Base-by-base conservation (phyloP, 2,113 vertebrate genomes). In the Callaeas wilsoni region DNA sequence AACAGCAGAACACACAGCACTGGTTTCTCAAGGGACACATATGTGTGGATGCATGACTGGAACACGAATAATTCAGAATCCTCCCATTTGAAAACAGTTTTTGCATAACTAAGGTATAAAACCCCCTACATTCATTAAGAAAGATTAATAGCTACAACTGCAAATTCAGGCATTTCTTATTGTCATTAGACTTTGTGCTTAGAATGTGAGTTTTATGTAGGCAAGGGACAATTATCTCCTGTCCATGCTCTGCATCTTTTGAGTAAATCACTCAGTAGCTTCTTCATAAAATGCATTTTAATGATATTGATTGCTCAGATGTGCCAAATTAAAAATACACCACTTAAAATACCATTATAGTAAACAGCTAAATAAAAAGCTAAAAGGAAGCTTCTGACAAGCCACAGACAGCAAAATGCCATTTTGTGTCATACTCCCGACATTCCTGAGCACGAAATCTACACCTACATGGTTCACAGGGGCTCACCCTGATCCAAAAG, bases 51-150 rank as follows among this genome's bases (percentile, higher is more conserved):
- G 93, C 86, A 93, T 90, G 92, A 94, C 85, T 94, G 82, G 52
- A 69, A 81, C 57, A 98, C 97, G 91, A 98, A 98, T 98, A 97
- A 98, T 98, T 97, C 96, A 98, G 77, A 60, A 93, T 88, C 80
- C 94, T 94, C 78, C 79, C 91, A 65, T 90, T 78, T 92, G 57
- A 77, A 86, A 96, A 96, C 5, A 16, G 63, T 60, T 97, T 97
- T 96, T 92, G 94, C 74, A 62, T 82, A 97, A 93, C 91, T 91
- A 81, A 95, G 88, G 76, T 75, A 80, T 79, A 96, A 95, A 95
- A 74, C 32, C 65, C 71, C 80, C 52, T 76, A 84, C 56, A 94
- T 96, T 97, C 94, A 97, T 97, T 97, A 95, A 96, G 90, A 70
- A 96, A 91, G 87, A 95, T 90, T 87, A 97, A 96, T 75, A 95